Conservation (phyloP, 2,888 invertebrate species). For the Amphipyra berbera region DNA sequence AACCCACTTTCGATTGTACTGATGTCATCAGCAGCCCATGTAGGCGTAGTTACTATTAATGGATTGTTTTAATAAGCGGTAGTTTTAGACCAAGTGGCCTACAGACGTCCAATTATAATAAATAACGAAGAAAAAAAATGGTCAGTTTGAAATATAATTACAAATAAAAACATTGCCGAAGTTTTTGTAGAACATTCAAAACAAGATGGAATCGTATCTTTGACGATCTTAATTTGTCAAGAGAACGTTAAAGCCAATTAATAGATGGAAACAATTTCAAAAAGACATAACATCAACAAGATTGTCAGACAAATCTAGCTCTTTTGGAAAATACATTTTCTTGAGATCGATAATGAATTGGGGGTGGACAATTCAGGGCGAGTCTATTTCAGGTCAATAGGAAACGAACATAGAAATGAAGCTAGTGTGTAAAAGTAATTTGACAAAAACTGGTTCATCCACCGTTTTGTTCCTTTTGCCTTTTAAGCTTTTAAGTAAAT, state of each 20-base stretch:
- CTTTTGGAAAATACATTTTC: conserved; percentile 34
- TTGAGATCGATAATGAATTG: conserved; percentile 54
- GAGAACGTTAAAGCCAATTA: not conserved
- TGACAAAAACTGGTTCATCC: conserved; percentile 3
- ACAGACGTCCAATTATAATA: conserved; percentile 31
- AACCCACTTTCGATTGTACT: conserved; percentile 81
- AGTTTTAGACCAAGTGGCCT: conserved; percentile 33
- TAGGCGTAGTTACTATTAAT: conserved; percentile 66
- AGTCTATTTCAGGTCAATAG: conserved; percentile 57
- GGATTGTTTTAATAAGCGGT: conserved; percentile 53
- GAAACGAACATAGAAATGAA: conserved; percentile 32
- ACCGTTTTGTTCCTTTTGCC: conserved; percentile 6
- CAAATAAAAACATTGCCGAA: not conserved
- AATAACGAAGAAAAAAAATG: conserved; percentile 5
- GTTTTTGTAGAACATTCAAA: too few relatives aligned
- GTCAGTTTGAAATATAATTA: too few relatives aligned
- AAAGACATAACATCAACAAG: conserved; percentile 16
- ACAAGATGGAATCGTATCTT: too few relatives aligned
- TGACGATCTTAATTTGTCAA: too few relatives aligned
- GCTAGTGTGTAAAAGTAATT: conserved; percentile 13
- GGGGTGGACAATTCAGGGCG: conserved; percentile 54
- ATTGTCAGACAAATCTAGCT: conserved; percentile 9
- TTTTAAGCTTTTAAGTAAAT: not conserved
- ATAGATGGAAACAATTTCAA: conserved; percentile 26
- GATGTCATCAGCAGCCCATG: conserved; percentile 74